Evolutionary conservation across 2,113 vertebrate species (phyloP).

Genomic region (Corydoras maculifer): DNA sequence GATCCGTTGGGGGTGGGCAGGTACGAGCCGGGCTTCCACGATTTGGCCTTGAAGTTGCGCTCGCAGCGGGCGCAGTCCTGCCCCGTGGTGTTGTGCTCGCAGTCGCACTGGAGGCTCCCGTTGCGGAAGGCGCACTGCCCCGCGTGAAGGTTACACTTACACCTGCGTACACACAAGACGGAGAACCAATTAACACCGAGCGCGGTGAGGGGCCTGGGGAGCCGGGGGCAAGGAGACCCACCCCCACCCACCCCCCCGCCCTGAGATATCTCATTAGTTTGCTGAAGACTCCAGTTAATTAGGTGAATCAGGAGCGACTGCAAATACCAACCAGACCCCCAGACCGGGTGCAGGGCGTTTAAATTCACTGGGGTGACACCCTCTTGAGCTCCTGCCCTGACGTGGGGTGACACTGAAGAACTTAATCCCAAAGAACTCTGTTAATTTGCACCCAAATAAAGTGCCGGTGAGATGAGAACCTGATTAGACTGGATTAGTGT

Average conservation of each 20-base stretch:
- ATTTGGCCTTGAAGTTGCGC: constrained; percentile 73
- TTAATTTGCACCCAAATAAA: too few relatives aligned
- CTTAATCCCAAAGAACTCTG: too few relatives aligned
- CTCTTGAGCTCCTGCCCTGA: too few relatives aligned
- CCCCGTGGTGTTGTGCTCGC: constrained; percentile 88
- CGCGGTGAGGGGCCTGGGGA: background rate
- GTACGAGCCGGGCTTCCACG: constrained; percentile 87
- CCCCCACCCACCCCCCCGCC: constrained; percentile 12
- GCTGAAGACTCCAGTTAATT: constrained; percentile 27
- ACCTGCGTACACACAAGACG: constrained; percentile 60
- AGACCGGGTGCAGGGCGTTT: too few relatives aligned
- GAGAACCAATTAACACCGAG: constrained; percentile 33
- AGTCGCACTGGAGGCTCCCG: constrained; percentile 82
- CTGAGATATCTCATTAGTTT: constrained; percentile 40
- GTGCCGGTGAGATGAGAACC: too few relatives aligned
- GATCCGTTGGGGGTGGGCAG: constrained; percentile 81
- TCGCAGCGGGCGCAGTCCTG: constrained; percentile 85
- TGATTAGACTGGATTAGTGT: too few relatives aligned
- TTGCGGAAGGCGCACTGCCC: constrained; percentile 73
- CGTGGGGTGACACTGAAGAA: too few relatives aligned
- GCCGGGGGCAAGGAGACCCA: constrained; percentile 35
- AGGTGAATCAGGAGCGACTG: constrained; percentile 10
- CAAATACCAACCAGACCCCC: too few relatives aligned
- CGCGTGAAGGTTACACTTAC: constrained; percentile 90
- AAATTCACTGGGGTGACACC: too few relatives aligned